A percentile compares a stretch with the other conserved stretches of the same genome.
These are phyloP conservation scores for Ivindomyrus marchei DNA, from an alignment of 2,113 vertebrate genomes.

Conservation along the genomic window DNA sequence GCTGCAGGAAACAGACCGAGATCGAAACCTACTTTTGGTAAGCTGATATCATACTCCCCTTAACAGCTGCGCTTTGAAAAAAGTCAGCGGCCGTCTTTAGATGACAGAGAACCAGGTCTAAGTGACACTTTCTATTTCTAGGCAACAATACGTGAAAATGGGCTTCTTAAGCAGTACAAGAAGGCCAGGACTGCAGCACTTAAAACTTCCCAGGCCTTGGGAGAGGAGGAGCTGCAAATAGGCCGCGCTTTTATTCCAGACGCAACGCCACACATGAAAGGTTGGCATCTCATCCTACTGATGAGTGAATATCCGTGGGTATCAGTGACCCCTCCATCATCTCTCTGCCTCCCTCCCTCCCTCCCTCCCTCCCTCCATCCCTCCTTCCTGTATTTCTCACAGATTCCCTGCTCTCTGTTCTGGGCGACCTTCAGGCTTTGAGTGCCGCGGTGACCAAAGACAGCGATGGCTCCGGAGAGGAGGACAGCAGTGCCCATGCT, in stretches of 20 bases:
- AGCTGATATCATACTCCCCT: constrained; percentile 16
- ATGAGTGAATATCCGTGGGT: not conserved
- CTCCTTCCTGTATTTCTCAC: not conserved
- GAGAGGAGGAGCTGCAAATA: constrained; percentile 21
- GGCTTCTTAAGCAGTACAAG: constrained; percentile 34
- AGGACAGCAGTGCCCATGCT: constrained; percentile 29
- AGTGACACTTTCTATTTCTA: constrained; percentile 33
- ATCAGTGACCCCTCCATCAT: not conserved
- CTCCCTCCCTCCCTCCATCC: not conserved
- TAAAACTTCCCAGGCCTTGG: constrained; percentile 22
- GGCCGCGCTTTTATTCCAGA: constrained; percentile 8
- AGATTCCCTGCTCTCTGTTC: constrained; percentile 51
- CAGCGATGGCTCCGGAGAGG: constrained; percentile 56
- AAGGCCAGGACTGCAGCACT: constrained; percentile 28
- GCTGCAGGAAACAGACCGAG: constrained; percentile 40
- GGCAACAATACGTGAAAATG: constrained; percentile 41
- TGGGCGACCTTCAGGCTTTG: constrained; percentile 56
- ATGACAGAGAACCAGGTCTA: not conserved
- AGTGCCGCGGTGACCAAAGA: constrained; percentile 57
- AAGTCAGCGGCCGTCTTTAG: not conserved
- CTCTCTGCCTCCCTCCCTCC: not conserved
- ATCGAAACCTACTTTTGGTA: constrained; percentile 43
- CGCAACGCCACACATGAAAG: constrained; percentile 34
- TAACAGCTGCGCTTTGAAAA: not conserved
- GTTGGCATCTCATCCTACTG: constrained; percentile 28